These are phyloP conservation scores for Limnephilus marmoratus DNA, from an alignment of 2,888 invertebrate genomes.

Conservation along the genomic window DNA sequence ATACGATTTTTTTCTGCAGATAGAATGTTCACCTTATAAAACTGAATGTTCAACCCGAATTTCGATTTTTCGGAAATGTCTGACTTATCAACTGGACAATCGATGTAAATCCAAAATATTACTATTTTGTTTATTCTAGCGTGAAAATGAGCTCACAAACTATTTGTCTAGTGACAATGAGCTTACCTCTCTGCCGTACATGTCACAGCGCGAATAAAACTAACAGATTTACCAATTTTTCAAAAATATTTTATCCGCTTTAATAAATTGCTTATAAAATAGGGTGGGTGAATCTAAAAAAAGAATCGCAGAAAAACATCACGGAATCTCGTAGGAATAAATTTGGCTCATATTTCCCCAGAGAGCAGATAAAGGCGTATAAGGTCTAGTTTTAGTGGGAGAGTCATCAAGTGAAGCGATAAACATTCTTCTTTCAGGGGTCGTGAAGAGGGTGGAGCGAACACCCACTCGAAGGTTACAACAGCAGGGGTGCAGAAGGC, in stretches of 20 bases:
- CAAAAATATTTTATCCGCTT: background rate
- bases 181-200: too few relatives aligned
- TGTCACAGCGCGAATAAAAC: too few relatives aligned
- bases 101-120: too few relatives aligned
- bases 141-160: too few relatives aligned
- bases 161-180: too few relatives aligned
- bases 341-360: background rate
- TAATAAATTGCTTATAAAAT: background rate
- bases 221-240: too few relatives aligned
- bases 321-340: background rate
- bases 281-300: background rate
- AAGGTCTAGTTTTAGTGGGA: background rate
- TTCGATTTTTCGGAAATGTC: too few relatives aligned
- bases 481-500: background rate
- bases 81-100: too few relatives aligned
- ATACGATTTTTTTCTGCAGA: too few relatives aligned
- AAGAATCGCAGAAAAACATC: background rate
- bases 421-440: background rate
- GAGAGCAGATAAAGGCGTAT: background rate
- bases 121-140: too few relatives aligned
- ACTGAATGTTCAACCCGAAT: too few relatives aligned
- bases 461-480: background rate
- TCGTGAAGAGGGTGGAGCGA: background rate
- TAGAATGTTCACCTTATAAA: too few relatives aligned
- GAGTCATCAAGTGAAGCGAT: background rate